Percentiles rank a stretch among this genome's conserved stretches.
Evolutionary conservation across 2,888 invertebrate species (phyloP).

Genomic region (Brassicogethes aeneus): DNA sequence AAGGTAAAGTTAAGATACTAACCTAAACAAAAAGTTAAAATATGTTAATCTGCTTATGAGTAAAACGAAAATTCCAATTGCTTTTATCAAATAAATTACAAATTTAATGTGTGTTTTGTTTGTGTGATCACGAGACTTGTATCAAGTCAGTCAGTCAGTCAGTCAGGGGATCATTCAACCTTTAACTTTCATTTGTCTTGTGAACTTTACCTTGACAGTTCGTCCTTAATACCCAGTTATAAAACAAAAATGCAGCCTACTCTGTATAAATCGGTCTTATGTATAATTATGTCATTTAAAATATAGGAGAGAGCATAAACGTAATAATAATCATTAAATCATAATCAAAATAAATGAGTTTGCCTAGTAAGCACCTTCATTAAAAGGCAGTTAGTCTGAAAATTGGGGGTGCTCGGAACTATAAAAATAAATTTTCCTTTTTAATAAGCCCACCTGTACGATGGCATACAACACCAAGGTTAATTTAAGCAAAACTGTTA

Average conservation of each 20-base stretch:
- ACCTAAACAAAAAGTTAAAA: too few relatives aligned
- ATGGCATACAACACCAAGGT: too few relatives aligned
- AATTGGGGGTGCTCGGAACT: background rate
- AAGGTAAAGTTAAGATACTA: too few relatives aligned
- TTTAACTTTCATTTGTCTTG: background rate
- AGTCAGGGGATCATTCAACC: slow-evolving; percentile 2
- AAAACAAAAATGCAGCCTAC: background rate
- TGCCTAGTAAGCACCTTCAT: background rate
- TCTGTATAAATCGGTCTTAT: background rate
- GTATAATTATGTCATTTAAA: background rate
- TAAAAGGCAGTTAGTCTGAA: background rate
- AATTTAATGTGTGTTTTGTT: too few relatives aligned
- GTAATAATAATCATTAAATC: background rate
- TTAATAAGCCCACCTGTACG: too few relatives aligned
- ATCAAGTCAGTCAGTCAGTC: background rate
- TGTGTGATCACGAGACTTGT: too few relatives aligned
- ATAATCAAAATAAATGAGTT: background rate
- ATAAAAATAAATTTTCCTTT: too few relatives aligned
- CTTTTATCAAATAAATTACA: too few relatives aligned
- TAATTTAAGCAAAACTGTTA: too few relatives aligned
- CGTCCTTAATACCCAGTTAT: slow-evolving; percentile 1
- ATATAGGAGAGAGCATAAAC: background rate
- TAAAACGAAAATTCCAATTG: too few relatives aligned
- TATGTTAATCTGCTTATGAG: too few relatives aligned
- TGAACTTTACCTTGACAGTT: slow-evolving; percentile 1